These are phyloP conservation scores for Ypsolopha sequella DNA, from an alignment of 2,888 invertebrate species.

Conservation along the genomic window DNA sequence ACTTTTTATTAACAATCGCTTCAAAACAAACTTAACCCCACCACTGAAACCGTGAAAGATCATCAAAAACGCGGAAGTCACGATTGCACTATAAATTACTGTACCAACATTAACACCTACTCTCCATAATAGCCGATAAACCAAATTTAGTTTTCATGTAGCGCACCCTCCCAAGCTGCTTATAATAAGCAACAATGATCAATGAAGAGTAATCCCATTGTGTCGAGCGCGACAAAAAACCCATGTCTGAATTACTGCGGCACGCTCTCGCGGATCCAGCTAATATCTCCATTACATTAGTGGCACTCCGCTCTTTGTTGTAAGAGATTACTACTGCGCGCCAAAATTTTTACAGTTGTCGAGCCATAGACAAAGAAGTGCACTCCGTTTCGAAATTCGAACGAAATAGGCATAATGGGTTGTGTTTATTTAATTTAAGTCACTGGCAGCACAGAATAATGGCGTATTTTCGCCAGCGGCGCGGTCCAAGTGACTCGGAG, in stretches of 20 bases:
- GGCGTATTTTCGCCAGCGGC: slow-evolving; percentile 57
- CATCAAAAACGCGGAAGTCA: slow-evolving; percentile 50
- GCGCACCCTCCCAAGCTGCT: slow-evolving; percentile 62
- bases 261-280: slow-evolving; percentile 43
- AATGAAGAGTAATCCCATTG: slow-evolving; percentile 70
- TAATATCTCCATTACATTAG: slow-evolving; percentile 68
- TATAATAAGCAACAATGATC: slow-evolving; percentile 69
- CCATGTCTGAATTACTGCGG: slow-evolving; percentile 65
- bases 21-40: slow-evolving; percentile 1
- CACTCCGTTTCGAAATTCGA: slow-evolving; percentile 46
- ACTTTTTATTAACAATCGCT: slow-evolving; percentile 1
- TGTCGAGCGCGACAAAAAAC: slow-evolving; percentile 61
- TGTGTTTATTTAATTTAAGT: slow-evolving; percentile 68
- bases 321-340: slow-evolving; percentile 53
- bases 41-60: slow-evolving; percentile 28
- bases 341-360: slow-evolving; percentile 62
- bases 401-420: slow-evolving; percentile 53
- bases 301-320: slow-evolving; percentile 37
- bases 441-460: slow-evolving; percentile 61
- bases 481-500: slow-evolving; percentile 50
- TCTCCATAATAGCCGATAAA: slow-evolving; percentile 71
- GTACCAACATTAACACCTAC: slow-evolving; percentile 66
- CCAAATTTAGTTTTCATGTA: slow-evolving; percentile 71
- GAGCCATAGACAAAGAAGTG: slow-evolving; percentile 47
- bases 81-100: slow-evolving; percentile 60